These are phyloP conservation scores for Lycaena phlaeas DNA, from an alignment of 2,888 invertebrate species.

Conservation along the genomic window DNA sequence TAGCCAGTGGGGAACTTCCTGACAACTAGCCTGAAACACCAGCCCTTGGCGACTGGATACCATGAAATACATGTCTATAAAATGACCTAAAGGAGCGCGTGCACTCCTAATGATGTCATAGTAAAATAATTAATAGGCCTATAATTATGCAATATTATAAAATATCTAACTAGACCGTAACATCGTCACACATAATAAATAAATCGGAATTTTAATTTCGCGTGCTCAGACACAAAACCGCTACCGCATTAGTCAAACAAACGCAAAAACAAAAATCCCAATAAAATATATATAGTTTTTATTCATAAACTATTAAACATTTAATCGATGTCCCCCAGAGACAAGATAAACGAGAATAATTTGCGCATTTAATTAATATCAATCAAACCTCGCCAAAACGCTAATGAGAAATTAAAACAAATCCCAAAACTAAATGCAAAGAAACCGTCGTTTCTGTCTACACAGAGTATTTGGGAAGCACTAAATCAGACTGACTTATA, in stretches of 20 bases:
- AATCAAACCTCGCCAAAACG: background rate
- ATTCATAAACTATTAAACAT: slow-evolving; percentile 4
- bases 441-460: background rate
- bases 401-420: slow-evolving; percentile 2
- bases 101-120: no score
- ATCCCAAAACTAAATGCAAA: background rate
- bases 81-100: no score
- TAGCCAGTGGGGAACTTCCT: no score
- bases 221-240: slow-evolving; percentile 7
- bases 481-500: background rate
- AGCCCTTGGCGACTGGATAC: no score
- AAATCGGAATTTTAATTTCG: background rate
- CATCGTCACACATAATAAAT: background rate
- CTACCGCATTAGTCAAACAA: slow-evolving; percentile 4
- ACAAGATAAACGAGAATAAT: slow-evolving; percentile 3
- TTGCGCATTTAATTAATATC: slow-evolving; percentile 1
- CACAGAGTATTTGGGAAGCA: background rate
- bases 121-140: no score
- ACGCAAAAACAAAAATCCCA: background rate
- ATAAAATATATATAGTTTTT: slow-evolving; percentile 4
- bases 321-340: slow-evolving; percentile 3
- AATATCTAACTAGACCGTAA: no score
- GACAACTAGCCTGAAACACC: no score
- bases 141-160: no score
- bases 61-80: no score